A percentile compares a stretch with the other conserved stretches of the same genome.
Evolutionary conservation across 1,140 invertebrate genomes (phyloP).

Genomic region (Drosophila baimaii): DNA sequence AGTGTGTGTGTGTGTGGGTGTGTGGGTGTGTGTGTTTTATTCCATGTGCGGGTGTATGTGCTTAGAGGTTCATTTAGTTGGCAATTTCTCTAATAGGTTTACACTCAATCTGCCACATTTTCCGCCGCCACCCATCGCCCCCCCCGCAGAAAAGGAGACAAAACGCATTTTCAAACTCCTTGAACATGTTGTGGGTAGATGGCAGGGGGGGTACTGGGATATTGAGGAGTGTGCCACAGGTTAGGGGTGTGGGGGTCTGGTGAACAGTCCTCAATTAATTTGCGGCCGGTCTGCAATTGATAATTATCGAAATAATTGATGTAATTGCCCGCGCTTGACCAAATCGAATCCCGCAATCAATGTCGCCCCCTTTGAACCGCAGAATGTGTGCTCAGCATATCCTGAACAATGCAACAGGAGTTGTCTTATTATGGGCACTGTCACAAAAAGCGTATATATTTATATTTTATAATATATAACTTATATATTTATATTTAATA

Average conservation of each 20-base stretch:
- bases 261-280: slow-evolving; percentile 29
- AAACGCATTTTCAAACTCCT: slow-evolving; percentile 10
- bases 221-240: not conserved
- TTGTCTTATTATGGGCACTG: slow-evolving; percentile 41
- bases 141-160: slow-evolving; percentile 18
- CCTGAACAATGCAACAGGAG: slow-evolving; percentile 25
- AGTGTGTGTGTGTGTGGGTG: slow-evolving; percentile 16
- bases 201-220: not conserved
- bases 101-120: slow-evolving; percentile 68
- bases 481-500: too few relatives aligned
- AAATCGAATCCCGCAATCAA: slow-evolving; percentile 50
- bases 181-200: not conserved
- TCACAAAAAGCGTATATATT: too few relatives aligned
- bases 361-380: slow-evolving; percentile 19
- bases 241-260: not conserved
- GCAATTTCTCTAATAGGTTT: slow-evolving; percentile 81
- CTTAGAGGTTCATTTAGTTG: slow-evolving; percentile 71
- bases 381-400: slow-evolving; percentile 32
- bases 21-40: slow-evolving; percentile 22
- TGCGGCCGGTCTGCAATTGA: slow-evolving; percentile 40
- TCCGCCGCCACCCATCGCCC: not conserved
- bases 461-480: too few relatives aligned
- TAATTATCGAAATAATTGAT: slow-evolving; percentile 55
- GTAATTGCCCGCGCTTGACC: slow-evolving; percentile 50
- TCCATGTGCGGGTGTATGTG: slow-evolving; percentile 19